phyloP scores from a whole-genome alignment of 1,140 invertebrate genomes.

The Brachionus rotundiformis region DNA sequence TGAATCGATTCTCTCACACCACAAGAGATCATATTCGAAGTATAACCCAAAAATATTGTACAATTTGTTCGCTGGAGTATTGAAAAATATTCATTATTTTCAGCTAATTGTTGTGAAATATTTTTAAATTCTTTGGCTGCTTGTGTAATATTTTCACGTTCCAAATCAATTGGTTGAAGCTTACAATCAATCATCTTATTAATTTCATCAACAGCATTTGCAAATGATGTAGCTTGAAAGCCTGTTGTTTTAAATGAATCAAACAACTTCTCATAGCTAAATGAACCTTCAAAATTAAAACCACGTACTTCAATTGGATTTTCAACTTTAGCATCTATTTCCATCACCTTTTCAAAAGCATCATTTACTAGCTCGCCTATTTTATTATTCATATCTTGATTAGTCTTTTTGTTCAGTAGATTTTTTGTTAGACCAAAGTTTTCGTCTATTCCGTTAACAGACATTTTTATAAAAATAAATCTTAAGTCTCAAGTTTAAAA shows the following conservation, averaged over 20 bases:
- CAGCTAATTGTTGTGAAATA: neutral
- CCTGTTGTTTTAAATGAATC: conserved; percentile 41
- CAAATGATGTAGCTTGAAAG: conserved; percentile 41
- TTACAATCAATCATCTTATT: conserved; percentile 39
- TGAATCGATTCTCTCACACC: conserved; percentile 86
- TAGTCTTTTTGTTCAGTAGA: neutral
- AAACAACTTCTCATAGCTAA: conserved; percentile 10
- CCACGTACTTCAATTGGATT: conserved; percentile 41
- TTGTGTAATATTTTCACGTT: neutral
- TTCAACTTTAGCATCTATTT: conserved; percentile 32
- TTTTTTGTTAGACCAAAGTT: conserved; percentile 1
- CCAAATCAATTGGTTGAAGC: neutral
- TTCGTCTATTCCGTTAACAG: neutral
- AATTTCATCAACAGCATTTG: conserved; percentile 38
- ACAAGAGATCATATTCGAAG: conserved; percentile 94
- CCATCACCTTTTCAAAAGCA: conserved; percentile 39
- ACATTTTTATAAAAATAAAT: neutral
- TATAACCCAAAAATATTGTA: conserved; percentile 95
- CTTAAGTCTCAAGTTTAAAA: neutral
- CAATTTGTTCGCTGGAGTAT: conserved; percentile 28
- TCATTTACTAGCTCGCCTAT: conserved; percentile 18
- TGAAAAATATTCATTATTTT: neutral
- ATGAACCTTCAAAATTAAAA: neutral
- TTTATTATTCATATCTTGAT: conserved; percentile 39
- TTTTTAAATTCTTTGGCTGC: conserved; percentile 32